Evolutionary conservation across 2,797 vertebrate genomes (phyloP).

Genomic region (Eidolon dupreanum): DNA sequence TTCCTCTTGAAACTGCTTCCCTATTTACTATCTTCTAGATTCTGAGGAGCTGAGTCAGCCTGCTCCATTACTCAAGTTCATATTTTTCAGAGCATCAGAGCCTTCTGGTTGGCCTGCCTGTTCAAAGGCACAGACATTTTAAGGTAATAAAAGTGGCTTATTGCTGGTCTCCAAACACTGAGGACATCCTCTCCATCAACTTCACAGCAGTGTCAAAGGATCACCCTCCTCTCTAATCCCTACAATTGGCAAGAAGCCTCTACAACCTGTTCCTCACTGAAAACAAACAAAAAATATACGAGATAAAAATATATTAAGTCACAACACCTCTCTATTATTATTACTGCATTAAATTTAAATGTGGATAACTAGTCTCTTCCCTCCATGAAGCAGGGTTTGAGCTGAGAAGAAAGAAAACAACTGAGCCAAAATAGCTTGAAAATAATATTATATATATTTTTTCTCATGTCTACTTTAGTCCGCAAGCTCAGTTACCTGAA

Average conservation of each 20-base stretch:
- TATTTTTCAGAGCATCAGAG: neutral
- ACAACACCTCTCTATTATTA: neutral
- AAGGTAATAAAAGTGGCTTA: neutral
- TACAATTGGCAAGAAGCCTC: neutral
- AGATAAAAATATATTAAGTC: neutral
- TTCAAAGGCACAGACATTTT: neutral
- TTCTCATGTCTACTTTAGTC: slow-evolving; percentile 21
- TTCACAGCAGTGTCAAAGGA: neutral
- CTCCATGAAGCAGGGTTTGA: neutral
- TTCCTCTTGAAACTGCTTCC: neutral
- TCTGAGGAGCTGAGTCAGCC: neutral
- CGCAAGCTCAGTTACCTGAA: slow-evolving; percentile 64
- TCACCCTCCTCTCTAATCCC: neutral
- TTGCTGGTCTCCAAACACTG: neutral
- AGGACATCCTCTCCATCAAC: neutral
- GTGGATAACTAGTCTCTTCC: neutral
- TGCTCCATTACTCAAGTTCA: neutral
- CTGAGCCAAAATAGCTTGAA: slow-evolving; percentile 13
- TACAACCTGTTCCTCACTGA: neutral
- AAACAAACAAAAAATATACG: neutral
- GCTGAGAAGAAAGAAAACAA: neutral
- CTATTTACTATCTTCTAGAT: neutral
- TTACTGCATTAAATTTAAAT: neutral
- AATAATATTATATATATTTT: neutral
- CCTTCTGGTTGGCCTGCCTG: neutral